Percentiles rank a stretch among this genome's conserved stretches.
phyloP scores from a whole-genome alignment of 2,888 invertebrate genomes.

The Syritta pipiens region DNA sequence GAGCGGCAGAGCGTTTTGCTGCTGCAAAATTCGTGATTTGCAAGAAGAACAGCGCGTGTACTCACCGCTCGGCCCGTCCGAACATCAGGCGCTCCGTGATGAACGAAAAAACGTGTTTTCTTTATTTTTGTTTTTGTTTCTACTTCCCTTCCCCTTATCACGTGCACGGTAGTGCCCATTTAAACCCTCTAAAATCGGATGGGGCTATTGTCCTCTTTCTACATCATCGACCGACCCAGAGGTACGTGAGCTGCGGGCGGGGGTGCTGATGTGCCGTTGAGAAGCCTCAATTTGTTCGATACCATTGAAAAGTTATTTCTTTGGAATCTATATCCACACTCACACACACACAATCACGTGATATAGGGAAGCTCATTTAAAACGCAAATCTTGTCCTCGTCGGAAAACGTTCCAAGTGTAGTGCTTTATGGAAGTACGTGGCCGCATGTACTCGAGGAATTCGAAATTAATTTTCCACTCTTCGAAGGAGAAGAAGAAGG shows the following conservation, averaged over 20 bases:
- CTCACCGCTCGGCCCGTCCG: slow-evolving; percentile 50
- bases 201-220: slow-evolving; percentile 61
- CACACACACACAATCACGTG: slow-evolving; percentile 20
- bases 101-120: slow-evolving; percentile 47
- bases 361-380: slow-evolving; percentile 51
- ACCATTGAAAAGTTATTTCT: slow-evolving; percentile 60
- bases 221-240: slow-evolving; percentile 27
- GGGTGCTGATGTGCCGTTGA: slow-evolving; percentile 22
- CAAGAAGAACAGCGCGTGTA: slow-evolving; percentile 66
- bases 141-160: slow-evolving; percentile 58
- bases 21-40: slow-evolving; percentile 68
- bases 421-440: slow-evolving; percentile 53
- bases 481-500: slow-evolving; percentile 8
- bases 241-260: slow-evolving; percentile 30
- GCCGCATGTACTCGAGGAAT: slow-evolving; percentile 49
- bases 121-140: slow-evolving; percentile 34
- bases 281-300: slow-evolving; percentile 51
- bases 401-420: slow-evolving; percentile 44
- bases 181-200: slow-evolving; percentile 62
- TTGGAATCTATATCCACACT: slow-evolving; percentile 35
- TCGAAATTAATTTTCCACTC: slow-evolving; percentile 32
- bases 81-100: slow-evolving; percentile 68
- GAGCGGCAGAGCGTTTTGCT: slow-evolving; percentile 58
- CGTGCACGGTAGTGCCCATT: slow-evolving; percentile 62
- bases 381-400: slow-evolving; percentile 63